A percentile compares a stretch with the other conserved stretches of the same genome.
Conservation (phyloP, 1,140 invertebrate species). For the Atta cephalotes region DNA sequence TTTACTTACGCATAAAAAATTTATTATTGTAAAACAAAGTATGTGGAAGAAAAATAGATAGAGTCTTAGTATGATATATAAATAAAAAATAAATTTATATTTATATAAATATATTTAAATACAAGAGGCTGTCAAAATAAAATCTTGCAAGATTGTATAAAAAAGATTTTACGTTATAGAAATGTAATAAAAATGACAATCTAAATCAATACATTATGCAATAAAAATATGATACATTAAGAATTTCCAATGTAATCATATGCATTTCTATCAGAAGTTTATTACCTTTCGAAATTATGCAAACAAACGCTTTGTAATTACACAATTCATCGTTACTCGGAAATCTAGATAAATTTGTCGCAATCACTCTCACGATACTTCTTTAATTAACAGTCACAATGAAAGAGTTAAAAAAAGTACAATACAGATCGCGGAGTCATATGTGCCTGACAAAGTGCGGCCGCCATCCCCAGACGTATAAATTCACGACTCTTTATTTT, state of each 20-base stretch:
- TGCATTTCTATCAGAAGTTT: background rate
- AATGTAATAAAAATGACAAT: background rate
- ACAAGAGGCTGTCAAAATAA: background rate
- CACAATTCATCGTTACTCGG: background rate
- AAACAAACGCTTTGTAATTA: background rate
- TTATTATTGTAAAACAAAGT: background rate
- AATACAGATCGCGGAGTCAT: slow-evolving; percentile 60
- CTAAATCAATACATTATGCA: background rate
- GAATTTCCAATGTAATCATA: too few relatives aligned
- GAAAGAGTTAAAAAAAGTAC: slow-evolving; percentile 27
- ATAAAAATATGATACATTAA: background rate
- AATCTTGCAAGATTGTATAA: background rate
- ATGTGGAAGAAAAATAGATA: background rate
- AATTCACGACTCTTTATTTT: slow-evolving; percentile 52
- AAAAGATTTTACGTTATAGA: background rate
- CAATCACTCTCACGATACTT: slow-evolving; percentile 13
- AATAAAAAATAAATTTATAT: slow-evolving; percentile 10
- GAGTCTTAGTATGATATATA: background rate
- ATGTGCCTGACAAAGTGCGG: slow-evolving; percentile 60
- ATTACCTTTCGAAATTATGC: background rate
- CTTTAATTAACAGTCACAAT: slow-evolving; percentile 51
- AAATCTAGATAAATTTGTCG: slow-evolving; percentile 26
- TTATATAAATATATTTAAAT: background rate
- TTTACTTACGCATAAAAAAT: too few relatives aligned
- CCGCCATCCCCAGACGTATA: slow-evolving; percentile 59